Evolutionary conservation across 2,888 invertebrate genomes (phyloP), one percentile per base, ranked within the genome.

Genomic region (Pyrrhia umbra): DNA sequence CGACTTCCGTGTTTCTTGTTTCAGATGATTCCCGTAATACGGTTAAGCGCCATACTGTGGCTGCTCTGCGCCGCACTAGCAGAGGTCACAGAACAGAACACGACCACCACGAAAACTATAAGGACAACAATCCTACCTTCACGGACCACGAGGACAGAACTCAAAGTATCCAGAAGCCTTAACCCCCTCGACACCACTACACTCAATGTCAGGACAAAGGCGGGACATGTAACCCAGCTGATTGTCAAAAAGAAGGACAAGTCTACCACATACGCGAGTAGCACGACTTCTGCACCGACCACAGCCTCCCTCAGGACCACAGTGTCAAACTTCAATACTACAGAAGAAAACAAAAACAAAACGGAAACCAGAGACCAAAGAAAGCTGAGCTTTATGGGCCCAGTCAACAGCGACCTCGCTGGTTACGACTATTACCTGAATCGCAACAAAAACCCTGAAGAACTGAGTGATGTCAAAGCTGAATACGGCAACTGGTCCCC

Each of bases 101-200:
- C 91, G n/a, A 90, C 92, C 77, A 90, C 92, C 78, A 89, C 92
- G 65, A 91, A 94, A 68, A 83, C 93, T 21, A 88, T 94, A 25
- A 89, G 95, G 60, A 93, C 94, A 46, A 93, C 94, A 43, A 92
- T 94, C 61, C 86, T 95, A 25, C 94, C 95, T 1, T 96, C 97
- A 5, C 93, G 96, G 58, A 95, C 97, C 43, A 96, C 97, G 20
- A 95, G 97, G 64, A 97, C 97, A 0, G 97, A 97, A 86, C 92
- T 97, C 43, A 97, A 97, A 86, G 97, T 97, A 18, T 96, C 97
- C 1, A 95, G 97, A 68, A 97, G 97, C 85, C 94, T 98, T 15
- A 96, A 97, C 87, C 97, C 97, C 0, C 96, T 96, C 21, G 96
- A 97, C 71, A 97, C 97, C 47, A 97, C 97, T 85, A 97, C 97